Conservation (phyloP, 2,888 invertebrate genomes). For the Lamellibrachia columna region DNA sequence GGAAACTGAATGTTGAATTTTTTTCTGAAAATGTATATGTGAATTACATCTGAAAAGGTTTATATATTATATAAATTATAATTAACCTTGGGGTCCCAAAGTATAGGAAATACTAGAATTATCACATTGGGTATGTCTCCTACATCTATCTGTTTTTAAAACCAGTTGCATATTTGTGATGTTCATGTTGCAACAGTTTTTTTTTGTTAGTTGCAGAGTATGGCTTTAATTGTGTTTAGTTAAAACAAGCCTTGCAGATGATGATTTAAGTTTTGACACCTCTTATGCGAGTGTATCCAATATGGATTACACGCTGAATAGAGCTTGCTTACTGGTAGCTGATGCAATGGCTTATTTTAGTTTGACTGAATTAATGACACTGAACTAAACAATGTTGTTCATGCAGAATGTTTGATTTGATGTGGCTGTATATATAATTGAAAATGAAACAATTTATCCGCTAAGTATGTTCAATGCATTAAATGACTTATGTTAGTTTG, state of each 20-base stretch:
- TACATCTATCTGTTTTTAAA: neutral
- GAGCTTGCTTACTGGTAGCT: neutral
- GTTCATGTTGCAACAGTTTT: neutral
- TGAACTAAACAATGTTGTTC: neutral
- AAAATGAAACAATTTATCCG: too few species aligned
- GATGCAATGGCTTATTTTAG: neutral
- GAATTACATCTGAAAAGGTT: neutral
- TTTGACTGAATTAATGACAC: neutral
- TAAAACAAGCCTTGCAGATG: neutral
- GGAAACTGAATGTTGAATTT: neutral
- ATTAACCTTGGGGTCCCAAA: too few species aligned
- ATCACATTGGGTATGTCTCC: neutral
- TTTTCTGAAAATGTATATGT: neutral
- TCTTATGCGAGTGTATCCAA: slow-evolving; percentile 1
- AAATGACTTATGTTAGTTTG: too few species aligned
- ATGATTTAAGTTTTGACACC: slow-evolving; percentile 14
- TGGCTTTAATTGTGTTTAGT: neutral
- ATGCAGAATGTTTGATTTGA: neutral
- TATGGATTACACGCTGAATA: neutral
- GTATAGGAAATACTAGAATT: too few species aligned
- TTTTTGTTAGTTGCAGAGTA: neutral
- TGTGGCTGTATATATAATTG: neutral
- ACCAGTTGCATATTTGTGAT: neutral
- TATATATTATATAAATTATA: too few species aligned
- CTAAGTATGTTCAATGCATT: too few species aligned